Evolutionary conservation across 2,113 vertebrate species (phyloP), one percentile per base, ranked within the genome.

Genomic region (Cinclus mexicanus): DNA sequence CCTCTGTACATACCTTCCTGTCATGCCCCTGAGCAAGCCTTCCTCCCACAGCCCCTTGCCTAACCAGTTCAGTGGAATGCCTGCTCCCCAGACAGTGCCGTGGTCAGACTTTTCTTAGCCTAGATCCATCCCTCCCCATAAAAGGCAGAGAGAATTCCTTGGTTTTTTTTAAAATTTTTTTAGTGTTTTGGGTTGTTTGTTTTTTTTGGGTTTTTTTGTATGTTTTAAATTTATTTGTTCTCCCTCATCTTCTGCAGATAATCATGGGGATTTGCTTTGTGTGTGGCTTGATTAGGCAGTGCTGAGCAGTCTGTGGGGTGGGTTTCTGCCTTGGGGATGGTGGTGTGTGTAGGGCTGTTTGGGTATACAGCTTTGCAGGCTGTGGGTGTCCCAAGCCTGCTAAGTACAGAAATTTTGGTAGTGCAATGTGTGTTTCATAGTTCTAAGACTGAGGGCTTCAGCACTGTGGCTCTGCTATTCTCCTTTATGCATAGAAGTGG

Each of bases 21-120:
- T 64, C 83, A 61, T 97, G 96, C 98, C 98, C 96, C 94, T 57
- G 69, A 96, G 98, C 97, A 10, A 81, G 50, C 90, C 24, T 37
- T 97, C 88, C 96, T 97, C 95, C 95, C 15, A 12, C 95, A 97
- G 96, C 80, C 92, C 94, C 98, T 95, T 77, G 98, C 75, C 94
- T 83, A 98, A 98, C 98, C 98, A 98, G 98, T 98, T 98, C 97
- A 87, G 95, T 69, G 96, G 97, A 98, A 98, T 98, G 97, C 96
- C 93, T 98, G 97, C 95, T 97, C 94, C 93, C 67, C 96, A 96
- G 96, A 97, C 95, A 72, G 94, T 94, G 37, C 83, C 4, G 82
- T 95, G 97, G 97, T 94, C 91, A 91, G 88, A 86, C 96, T 97
- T 97, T 97, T 97, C 96, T 96, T 95, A 96, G 95, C 97, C 89